phyloP scores from a whole-genome alignment of 2,113 vertebrate genomes.

The Eolophus roseicapilla region DNA sequence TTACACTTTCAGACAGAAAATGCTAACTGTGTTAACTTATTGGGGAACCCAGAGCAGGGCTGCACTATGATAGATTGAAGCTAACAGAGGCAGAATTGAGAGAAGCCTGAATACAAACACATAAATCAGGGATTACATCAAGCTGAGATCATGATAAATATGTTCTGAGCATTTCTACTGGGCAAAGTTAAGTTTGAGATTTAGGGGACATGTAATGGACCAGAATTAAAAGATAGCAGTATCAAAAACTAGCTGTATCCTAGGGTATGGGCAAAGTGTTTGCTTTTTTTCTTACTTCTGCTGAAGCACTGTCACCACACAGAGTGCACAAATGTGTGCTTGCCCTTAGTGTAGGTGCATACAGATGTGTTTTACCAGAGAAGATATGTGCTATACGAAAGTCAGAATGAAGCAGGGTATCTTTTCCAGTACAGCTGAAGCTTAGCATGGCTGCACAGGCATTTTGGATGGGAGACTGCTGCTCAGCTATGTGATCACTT shows the following conservation, averaged over 20 bases:
- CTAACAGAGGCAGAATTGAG: conserved; percentile 46
- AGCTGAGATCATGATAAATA: conserved; percentile 68
- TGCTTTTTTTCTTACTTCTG: not conserved
- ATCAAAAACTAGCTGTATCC: conserved; percentile 19
- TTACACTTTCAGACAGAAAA: conserved; percentile 10
- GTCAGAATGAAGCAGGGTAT: not conserved
- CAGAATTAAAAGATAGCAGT: conserved; percentile 63
- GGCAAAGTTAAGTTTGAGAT: conserved; percentile 47
- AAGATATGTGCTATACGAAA: not conserved
- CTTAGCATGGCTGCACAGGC: fast-evolving
- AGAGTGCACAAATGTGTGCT: not conserved
- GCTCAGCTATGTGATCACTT: not conserved
- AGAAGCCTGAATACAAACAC: conserved; percentile 51
- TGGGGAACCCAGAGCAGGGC: conserved; percentile 8
- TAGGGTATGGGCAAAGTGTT: not conserved
- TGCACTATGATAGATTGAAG: conserved; percentile 51
- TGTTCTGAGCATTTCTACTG: conserved; percentile 46
- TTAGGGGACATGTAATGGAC: conserved; percentile 9
- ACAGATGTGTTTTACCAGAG: not conserved
- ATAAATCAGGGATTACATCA: conserved; percentile 69
- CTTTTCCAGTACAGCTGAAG: not conserved
- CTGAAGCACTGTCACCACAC: not conserved
- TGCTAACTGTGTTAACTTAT: not conserved
- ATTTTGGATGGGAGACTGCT: not conserved
- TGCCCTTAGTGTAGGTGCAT: not conserved